phyloP scores from a whole-genome alignment of 1,140 invertebrate genomes.

The Stegodyphus dumicola region DNA sequence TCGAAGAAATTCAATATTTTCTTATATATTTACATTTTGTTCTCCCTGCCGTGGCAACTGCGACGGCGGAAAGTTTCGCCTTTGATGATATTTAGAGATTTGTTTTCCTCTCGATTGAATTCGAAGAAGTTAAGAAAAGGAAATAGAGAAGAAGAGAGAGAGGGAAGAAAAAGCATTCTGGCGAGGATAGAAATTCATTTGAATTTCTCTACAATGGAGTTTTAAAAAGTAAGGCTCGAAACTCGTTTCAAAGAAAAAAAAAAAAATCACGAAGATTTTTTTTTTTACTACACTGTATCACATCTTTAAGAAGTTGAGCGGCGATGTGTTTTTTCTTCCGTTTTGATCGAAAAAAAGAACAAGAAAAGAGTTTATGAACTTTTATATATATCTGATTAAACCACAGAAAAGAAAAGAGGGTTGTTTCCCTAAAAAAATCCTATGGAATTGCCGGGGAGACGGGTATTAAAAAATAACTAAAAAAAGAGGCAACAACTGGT shows the following conservation, averaged over 20 bases:
- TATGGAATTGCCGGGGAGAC: neutral
- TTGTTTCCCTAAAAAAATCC: neutral
- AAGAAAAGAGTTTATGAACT: conserved; percentile 46
- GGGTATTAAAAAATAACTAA: conserved; percentile 5
- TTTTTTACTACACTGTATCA: conserved; percentile 3
- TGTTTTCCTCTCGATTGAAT: conserved; percentile 51
- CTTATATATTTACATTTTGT: conserved; percentile 51
- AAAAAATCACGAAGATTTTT: neutral
- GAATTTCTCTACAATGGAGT: conserved; percentile 52
- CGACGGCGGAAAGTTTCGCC: neutral
- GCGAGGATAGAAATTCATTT: conserved; percentile 34
- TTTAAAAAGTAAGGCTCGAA: conserved; percentile 10
- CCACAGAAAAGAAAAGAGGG: conserved; percentile 26
- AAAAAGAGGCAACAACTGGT: conserved; percentile 16
- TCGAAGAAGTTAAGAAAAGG: conserved; percentile 17
- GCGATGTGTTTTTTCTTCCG: neutral
- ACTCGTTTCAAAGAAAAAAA: neutral
- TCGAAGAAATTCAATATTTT: conserved; percentile 36
- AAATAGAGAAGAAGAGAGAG: neutral
- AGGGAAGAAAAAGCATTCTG: conserved; percentile 14
- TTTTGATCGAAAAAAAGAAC: neutral
- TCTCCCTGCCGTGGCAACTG: neutral
- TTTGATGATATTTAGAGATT: conserved; percentile 61
- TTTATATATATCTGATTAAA: conserved; percentile 60
- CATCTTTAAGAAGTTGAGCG: neutral